A percentile compares a stretch with the other conserved stretches of the same genome.
phyloP scores from a whole-genome alignment of 2,797 vertebrate species.

The Streptopelia turtur region DNA sequence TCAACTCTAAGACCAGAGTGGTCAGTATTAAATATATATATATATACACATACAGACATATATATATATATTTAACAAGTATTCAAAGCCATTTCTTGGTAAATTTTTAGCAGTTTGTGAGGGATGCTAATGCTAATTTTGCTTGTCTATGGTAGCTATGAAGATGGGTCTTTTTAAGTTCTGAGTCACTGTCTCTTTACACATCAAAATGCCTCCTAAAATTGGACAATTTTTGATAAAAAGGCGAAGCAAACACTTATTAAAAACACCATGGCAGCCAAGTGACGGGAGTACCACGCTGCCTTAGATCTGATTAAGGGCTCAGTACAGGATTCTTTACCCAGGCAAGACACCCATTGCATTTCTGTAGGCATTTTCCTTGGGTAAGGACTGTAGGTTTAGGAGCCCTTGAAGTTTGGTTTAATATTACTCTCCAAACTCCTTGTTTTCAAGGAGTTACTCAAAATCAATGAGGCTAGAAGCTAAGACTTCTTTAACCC shows the following conservation, averaged over 20 bases:
- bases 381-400: conserved; percentile 48
- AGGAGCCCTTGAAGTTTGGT: conserved; percentile 69
- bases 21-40: conserved; percentile 71
- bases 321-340: conserved; percentile 49
- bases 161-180: conserved; percentile 34
- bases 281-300: conserved; percentile 48
- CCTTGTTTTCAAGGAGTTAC: conserved; percentile 70
- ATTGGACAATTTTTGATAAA: conserved; percentile 51
- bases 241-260: conserved; percentile 63
- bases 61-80: conserved; percentile 65
- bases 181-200: conserved; percentile 62
- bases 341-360: conserved; percentile 31
- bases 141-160: conserved; percentile 11
- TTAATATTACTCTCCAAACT: conserved; percentile 65
- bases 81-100: conserved; percentile 60
- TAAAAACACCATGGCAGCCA: conserved; percentile 74
- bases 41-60: rapidly evolving
- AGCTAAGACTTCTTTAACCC: conserved; percentile 65
- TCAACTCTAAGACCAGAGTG: conserved; percentile 69
- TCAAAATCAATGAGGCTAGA: conserved; percentile 74
- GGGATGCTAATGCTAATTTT: conserved; percentile 60
- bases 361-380: background rate
- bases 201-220: conserved; percentile 67
- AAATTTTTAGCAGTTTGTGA: conserved; percentile 65
- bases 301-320: conserved; percentile 60